Evolutionary conservation across 1,140 invertebrate genomes (phyloP), one percentile per base, ranked within the genome.

Genomic region (Trichonephila clavata): DNA sequence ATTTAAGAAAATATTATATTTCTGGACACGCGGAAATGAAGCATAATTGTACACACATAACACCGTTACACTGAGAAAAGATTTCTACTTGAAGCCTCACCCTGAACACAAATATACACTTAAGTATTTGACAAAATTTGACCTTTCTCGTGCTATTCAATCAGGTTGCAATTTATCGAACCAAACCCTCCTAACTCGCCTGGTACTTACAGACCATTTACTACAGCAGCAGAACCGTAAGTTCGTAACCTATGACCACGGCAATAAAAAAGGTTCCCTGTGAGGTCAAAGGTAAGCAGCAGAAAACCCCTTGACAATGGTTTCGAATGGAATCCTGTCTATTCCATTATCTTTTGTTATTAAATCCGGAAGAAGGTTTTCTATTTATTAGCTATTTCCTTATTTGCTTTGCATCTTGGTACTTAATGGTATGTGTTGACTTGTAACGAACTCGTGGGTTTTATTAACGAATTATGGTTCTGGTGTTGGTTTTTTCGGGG

Each of bases 111-210:
- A n/a, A n/a, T 6, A 1, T 65, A 65, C 20, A 65, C 21, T 21
- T 65, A 65, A 71, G 24, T n/a, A 71, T 71, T 71, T 16, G 68
- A 71, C n/a, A 32, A 27, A 39, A 71, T 71, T 71, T 71, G 68
- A 71, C 68, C 68, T 14, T 1, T 14, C n/a, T 71, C 24, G 16
- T 71, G 1, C 14, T 18, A 27, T 16, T 4, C 24, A 71, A 71
- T 71, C 14, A 32, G 27, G 16, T 16, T 10, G 27, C 14, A 18
- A 14, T 71, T 14, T 71, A 32, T 27, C 14, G 24, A 71, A 71
- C n/a, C 27, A n/a, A n/a, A 16, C 24, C 27, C 68, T 24, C 24
- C n/a, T 16, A 71, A 14, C 68, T 27, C n/a, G 27, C 24, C 68
- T 14, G 14, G 0, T 71, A 14, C 32, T 24, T 71, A 71, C 24